Conservation (phyloP, 2,113 vertebrate genomes). For the Pseudorasbora parva region DNA sequence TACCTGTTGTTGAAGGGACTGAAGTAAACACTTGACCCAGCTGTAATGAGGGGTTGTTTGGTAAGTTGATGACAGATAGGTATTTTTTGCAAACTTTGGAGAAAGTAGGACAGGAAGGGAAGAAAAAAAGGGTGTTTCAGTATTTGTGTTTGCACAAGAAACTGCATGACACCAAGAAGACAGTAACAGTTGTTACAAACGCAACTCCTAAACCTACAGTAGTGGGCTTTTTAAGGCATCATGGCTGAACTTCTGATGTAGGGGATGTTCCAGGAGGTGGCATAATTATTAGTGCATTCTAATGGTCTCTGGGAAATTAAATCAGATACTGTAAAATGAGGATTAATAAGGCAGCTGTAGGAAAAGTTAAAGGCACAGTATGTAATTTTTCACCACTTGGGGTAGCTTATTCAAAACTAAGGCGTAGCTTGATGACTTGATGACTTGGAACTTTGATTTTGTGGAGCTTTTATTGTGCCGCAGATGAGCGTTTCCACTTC, state of each 20-base stretch:
- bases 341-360: background rate
- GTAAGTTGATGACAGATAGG: background rate
- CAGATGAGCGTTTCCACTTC: no score
- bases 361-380: background rate
- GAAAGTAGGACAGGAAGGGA: constrained; percentile 12
- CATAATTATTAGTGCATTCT: constrained; percentile 1
- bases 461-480: no score
- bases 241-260: background rate
- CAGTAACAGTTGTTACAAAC: background rate
- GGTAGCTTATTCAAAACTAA: no score
- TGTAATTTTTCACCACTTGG: no score
- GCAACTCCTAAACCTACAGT: background rate
- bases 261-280: background rate
- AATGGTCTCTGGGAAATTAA: no score
- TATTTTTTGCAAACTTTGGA: background rate
- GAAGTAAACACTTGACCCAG: constrained; percentile 46
- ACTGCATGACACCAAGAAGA: background rate
- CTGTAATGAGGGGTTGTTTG: constrained; percentile 57
- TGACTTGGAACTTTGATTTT: no score
- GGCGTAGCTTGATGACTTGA: no score
- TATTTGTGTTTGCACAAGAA: background rate
- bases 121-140: background rate
- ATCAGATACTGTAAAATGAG: background rate
- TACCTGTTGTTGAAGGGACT: constrained; percentile 37
- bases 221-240: background rate